Percentiles rank a stretch among this genome's conserved stretches.
Conservation (phyloP, 2,888 invertebrate genomes). For the Ophraella communa region DNA sequence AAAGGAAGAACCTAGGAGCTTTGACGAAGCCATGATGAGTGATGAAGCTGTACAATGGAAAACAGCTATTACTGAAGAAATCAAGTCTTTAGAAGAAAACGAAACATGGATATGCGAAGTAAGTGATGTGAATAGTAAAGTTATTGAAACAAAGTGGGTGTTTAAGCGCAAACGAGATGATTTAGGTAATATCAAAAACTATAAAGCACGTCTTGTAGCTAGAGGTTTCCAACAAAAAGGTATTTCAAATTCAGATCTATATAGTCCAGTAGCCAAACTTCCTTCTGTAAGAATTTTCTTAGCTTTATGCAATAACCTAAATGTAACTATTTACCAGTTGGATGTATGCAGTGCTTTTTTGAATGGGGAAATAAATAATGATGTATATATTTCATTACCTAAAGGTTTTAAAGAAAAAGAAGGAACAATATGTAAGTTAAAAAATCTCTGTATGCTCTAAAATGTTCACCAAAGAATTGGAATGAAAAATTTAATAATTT, state of each 20-base stretch:
- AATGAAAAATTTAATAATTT: constrained; percentile 37
- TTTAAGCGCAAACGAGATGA: constrained; percentile 27
- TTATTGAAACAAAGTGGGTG: constrained; percentile 33
- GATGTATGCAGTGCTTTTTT: constrained; percentile 41
- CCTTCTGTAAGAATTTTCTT: constrained; percentile 21
- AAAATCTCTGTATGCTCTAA: constrained; percentile 41
- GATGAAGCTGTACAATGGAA: no score
- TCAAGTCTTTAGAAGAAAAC: constrained; percentile 1
- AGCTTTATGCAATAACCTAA: constrained; percentile 10
- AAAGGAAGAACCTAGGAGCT: no score
- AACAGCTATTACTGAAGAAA: neutral
- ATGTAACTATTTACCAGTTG: constrained; percentile 35
- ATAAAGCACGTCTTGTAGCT: constrained; percentile 39
- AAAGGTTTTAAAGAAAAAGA: constrained; percentile 27
- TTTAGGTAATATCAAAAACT: constrained; percentile 1
- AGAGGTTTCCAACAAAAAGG: constrained; percentile 13
- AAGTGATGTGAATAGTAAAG: constrained; percentile 24
- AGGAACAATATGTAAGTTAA: constrained; percentile 38
- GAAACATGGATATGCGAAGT: constrained; percentile 31
- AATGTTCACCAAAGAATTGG: constrained; percentile 40
- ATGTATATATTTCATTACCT: constrained; percentile 38
- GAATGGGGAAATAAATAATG: constrained; percentile 41
- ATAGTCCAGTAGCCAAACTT: constrained; percentile 6
- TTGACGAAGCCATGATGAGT: no score
- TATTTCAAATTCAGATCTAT: constrained; percentile 4